Base-by-base conservation (phyloP, 2,888 invertebrate genomes). In the Pollenia amentaria region DNA sequence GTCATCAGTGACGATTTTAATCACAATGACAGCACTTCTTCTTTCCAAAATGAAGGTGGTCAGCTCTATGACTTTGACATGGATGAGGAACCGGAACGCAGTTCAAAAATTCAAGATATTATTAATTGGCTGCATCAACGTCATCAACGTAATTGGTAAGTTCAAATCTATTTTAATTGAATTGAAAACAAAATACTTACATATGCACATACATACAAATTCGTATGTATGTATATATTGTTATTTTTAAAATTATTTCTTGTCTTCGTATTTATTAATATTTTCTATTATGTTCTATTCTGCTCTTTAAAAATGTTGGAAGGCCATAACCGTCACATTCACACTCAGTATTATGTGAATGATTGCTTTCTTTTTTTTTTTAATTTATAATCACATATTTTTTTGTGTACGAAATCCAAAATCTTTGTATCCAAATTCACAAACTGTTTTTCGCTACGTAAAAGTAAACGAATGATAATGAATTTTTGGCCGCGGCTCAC, bases 61-160 rank as follows among this genome's bases (percentile, higher is more conserved):
- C 82, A 81, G 11, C 75, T 78, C 12, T 87, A 88, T 12, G 88
- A 88, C 11, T 88, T 86, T 48, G 89, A 89, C 4, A 67, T 87
- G 57, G 84, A 76, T 4, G 89, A 88, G 1, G 89, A 88, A 46
- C 89, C 69, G 40, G 90, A 92, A 16, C 89, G 90, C 0, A 89
- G 89, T 12, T 88, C 89, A 0, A 92, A 91, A 88, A 83, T 91
- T 14, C 90, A 91, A 88, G 92, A 92, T 16, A 88, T 92, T 7
- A 87, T 90, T 46, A 89, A 89, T 57, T 92, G 91, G 91, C 88
- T 92, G 78, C 90, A 92, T 76, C 88, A 89, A 48, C 89, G 90
- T 1, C 89, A 90, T 51, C 80, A 82, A 8, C 80, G 86, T 40
- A 89, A 88, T 55, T 81, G 89, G 93, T 93, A 87, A 90, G 92